phyloP scores from a whole-genome alignment of 2,888 invertebrate genomes.

The Drosophila helvetica region DNA sequence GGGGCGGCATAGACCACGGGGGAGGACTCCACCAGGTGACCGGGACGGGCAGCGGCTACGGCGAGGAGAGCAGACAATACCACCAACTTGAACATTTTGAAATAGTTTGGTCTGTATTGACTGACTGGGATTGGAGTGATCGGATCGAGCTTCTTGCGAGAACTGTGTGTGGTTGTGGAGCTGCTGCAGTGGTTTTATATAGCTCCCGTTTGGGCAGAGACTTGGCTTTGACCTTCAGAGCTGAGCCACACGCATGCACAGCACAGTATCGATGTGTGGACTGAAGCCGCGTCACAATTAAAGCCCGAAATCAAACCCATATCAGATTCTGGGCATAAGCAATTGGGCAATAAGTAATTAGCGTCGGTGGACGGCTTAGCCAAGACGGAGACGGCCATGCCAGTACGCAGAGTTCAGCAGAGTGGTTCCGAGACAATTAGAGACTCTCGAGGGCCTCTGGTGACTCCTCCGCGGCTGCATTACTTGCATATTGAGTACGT shows the following conservation, averaged over 20 bases:
- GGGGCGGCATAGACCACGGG: conserved; percentile 80
- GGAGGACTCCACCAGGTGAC: conserved; percentile 70
- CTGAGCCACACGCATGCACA: conserved; percentile 6
- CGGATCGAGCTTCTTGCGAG: conserved; percentile 60
- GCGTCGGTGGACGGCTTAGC: conserved; percentile 67
- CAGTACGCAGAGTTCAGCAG: conserved; percentile 2
- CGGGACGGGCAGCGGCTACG: conserved; percentile 82
- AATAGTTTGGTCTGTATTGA: conserved; percentile 77
- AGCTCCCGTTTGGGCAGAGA: conserved; percentile 14
- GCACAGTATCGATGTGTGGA: background rate
- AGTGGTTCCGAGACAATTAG: conserved; percentile 32
- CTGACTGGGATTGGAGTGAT: conserved; percentile 49
- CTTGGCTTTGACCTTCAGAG: conserved; percentile 56
- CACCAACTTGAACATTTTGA: conserved; percentile 84
- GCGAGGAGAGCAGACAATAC: conserved; percentile 81
- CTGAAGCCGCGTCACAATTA: conserved; percentile 28
- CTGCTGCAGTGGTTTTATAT: conserved; percentile 65
- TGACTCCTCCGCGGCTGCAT: conserved; percentile 53
- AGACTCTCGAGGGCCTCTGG: conserved; percentile 1
- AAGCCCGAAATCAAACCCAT: conserved; percentile 35
- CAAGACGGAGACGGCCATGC: background rate
- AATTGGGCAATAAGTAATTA: conserved; percentile 72
- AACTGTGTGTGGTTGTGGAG: conserved; percentile 58
- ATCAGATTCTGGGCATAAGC: conserved; percentile 63
- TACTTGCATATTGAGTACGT: conserved; percentile 70